Evolutionary conservation across 1,140 invertebrate species (phyloP).

Genomic region (Pseudomyrmex pallidus): DNA sequence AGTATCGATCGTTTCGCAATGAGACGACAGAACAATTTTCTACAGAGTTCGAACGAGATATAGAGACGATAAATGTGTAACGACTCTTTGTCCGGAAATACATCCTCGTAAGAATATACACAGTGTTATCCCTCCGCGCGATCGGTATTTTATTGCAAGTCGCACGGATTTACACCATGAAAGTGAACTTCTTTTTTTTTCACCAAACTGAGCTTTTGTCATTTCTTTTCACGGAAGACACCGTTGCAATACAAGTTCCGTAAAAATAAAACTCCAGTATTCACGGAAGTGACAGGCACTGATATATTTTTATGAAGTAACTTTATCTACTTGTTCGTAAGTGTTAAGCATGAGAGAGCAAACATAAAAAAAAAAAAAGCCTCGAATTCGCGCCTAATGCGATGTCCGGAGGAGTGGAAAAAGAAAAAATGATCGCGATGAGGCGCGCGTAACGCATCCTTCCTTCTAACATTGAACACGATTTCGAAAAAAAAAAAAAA

Average conservation of each 20-base stretch:
- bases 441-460: not conserved
- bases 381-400: too few relatives aligned
- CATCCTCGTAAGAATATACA: not conserved
- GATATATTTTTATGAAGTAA: conserved; percentile 69
- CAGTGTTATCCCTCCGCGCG: too few relatives aligned
- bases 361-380: not conserved
- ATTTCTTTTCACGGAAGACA: not conserved
- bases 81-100: not conserved
- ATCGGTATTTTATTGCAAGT: not conserved
- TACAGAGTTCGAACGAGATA: not conserved
- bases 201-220: not conserved
- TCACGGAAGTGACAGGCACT: conserved; percentile 34
- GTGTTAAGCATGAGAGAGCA: conserved; percentile 27
- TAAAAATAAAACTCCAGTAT: conserved; percentile 56
- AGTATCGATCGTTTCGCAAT: too few relatives aligned
- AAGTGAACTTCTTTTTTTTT: conserved; percentile 10
- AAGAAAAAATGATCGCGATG: too few relatives aligned
- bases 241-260: conserved; percentile 1
- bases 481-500: conserved; percentile 13
- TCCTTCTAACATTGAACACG: not conserved
- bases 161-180: not conserved
- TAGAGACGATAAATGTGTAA: not conserved
- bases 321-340: conserved; percentile 50
- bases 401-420: too few relatives aligned
- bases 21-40: not conserved